phyloP scores from a whole-genome alignment of 1,140 invertebrate genomes.

The Heliconius hewitsoni region DNA sequence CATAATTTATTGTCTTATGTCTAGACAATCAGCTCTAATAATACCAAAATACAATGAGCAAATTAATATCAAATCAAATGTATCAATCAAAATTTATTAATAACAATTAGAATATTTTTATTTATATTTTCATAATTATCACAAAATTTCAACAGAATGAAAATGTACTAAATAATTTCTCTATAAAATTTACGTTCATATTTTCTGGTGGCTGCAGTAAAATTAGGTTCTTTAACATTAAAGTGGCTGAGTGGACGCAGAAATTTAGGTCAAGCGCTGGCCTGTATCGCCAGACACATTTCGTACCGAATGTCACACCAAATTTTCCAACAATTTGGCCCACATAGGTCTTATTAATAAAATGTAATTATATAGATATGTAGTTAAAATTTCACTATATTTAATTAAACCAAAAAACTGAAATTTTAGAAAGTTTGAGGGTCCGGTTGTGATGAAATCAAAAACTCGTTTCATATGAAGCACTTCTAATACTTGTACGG shows the following conservation, averaged over 20 bases:
- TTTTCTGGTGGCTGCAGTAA: conserved; percentile 35
- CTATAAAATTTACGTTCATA: conserved; percentile 28
- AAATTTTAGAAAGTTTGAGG: conserved; percentile 15
- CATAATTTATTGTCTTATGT: too few species aligned
- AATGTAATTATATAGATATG: neutral
- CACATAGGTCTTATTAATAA: neutral
- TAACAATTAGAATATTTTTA: neutral
- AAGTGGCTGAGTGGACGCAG: conserved; percentile 45
- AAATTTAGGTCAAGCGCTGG: conserved; percentile 63
- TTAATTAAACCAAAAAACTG: conserved; percentile 42
- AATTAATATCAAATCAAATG: too few species aligned
- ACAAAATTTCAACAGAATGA: neutral
- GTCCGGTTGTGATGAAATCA: conserved; percentile 45
- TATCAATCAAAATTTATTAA: too few species aligned
- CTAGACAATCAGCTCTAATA: too few species aligned
- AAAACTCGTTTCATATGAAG: conserved; percentile 55
- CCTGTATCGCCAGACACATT: conserved; percentile 57
- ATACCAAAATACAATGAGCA: too few species aligned
- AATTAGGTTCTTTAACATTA: conserved; percentile 50
- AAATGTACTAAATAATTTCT: conserved; percentile 13
- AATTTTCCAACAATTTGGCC: conserved; percentile 60
- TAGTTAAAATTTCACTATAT: neutral
- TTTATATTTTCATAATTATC: neutral
- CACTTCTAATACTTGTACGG: conserved; percentile 52
- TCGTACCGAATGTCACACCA: conserved; percentile 60